Evolutionary conservation across 2,113 vertebrate genomes (phyloP), one percentile per base, ranked within the genome.

Genomic region (Cinclus mexicanus): DNA sequence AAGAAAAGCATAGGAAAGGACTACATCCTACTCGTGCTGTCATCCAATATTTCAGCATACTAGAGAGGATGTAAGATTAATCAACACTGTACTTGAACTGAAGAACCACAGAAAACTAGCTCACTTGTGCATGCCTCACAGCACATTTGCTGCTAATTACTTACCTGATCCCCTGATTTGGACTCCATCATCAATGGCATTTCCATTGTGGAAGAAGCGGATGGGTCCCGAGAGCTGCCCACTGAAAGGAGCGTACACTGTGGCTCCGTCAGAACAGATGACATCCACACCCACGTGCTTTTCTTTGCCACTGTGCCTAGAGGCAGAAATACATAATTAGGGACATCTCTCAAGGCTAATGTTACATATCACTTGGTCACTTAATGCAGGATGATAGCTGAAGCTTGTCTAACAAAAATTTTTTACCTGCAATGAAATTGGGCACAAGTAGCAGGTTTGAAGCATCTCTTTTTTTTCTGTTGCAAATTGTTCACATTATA

Each of bases 101-200:
- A 69, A 91, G 31, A 82, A 12, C 28, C 12, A 15, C 57, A 49
- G 80, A 26, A 76, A n/a, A 17, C 42, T 74, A 24, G 8, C 57
- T 49, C 3, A 9, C 28, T 39, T 6, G 14, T 29, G 39, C 4
- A 2, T 1, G 0, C 8, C 18, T 71, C 21, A 11, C 5, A 10
- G 16, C 2, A 5, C 2, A 2, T 25, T 44, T 56, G 35, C 64
- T 94, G 17, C 19, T 29, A 8, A 13, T 24, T 22, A 87, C 97
- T 95, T 87, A 98, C 98, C 98, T 98, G 89, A 68, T 77, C 98
- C 98, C 0, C 3, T 89, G 63, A 98, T 96, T 14, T 91, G 95
- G n/a, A 98, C 91, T 24, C 98, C 98, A 21, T 98, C 91, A 14
- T 98, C 98, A 5, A 98, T 98, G 64, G 95, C 92, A 7, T 98